phyloP scores from a whole-genome alignment of 2,113 vertebrate genomes.

The Orientallactaga bullata region DNA sequence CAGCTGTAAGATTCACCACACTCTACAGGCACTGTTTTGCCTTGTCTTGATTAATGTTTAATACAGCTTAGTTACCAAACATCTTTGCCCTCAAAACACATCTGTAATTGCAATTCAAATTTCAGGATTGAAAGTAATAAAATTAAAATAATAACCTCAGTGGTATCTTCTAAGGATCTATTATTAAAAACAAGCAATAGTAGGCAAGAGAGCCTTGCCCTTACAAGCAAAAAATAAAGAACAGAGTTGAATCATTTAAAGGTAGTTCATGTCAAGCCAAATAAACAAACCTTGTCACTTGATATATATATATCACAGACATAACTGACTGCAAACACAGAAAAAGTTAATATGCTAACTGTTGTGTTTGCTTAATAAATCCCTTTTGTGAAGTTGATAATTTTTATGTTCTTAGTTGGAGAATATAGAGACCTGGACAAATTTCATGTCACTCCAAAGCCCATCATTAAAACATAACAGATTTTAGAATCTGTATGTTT shows the following conservation, averaged over 20 bases:
- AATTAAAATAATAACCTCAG: conserved; percentile 12
- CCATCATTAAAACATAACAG: conserved; percentile 65
- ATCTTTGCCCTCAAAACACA: conserved; percentile 33
- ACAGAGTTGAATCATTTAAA: conserved; percentile 21
- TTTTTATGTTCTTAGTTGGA: conserved; percentile 65
- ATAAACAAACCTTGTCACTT: background rate
- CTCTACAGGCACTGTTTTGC: background rate
- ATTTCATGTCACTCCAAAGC: background rate
- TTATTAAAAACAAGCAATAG: conserved; percentile 41
- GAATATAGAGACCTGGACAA: conserved; percentile 72
- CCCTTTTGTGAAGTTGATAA: conserved; percentile 17
- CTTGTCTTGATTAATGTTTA: background rate
- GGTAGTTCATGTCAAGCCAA: background rate
- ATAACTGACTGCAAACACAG: background rate
- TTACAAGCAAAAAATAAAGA: conserved; percentile 27
- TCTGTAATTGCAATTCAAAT: conserved; percentile 27
- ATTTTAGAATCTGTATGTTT: conserved; percentile 77
- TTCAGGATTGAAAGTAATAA: conserved; percentile 6
- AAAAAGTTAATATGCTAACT: background rate
- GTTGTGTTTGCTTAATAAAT: background rate
- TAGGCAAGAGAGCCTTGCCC: background rate
- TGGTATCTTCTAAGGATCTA: background rate
- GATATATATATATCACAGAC: background rate
- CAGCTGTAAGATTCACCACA: background rate
- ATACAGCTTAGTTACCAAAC: conserved; percentile 1